These are phyloP conservation scores for Apostichopus parvimensis DNA, from an alignment of 35 echinoderm and acorn worm species.

Conservation along the genomic window DNA sequence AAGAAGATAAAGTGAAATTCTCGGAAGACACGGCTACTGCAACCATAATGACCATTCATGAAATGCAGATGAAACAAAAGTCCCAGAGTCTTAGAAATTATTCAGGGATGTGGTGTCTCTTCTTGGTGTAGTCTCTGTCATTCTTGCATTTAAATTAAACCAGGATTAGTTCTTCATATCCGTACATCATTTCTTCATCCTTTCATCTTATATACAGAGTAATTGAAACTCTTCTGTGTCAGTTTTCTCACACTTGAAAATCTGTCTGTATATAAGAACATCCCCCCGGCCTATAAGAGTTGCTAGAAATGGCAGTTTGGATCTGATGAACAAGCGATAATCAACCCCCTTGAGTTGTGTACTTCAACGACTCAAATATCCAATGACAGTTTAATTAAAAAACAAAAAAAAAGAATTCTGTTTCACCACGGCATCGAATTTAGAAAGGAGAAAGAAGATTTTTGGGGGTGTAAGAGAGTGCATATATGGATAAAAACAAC, in stretches of 20 bases:
- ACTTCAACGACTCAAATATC: not conserved
- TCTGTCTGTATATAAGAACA: not conserved
- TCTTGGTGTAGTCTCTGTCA: not conserved
- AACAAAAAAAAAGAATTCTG: too few relatives aligned
- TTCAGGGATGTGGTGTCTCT: too few relatives aligned
- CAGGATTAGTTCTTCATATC: not conserved
- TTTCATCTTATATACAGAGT: too few relatives aligned
- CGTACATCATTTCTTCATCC: not conserved
- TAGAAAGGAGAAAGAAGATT: too few relatives aligned
- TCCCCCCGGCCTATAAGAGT: not conserved
- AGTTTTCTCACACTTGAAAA: not conserved
- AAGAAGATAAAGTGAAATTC: too few relatives aligned
- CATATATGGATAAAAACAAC: too few relatives aligned
- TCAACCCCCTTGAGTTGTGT: not conserved
- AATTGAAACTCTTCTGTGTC: not conserved
- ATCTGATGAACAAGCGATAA: not conserved
- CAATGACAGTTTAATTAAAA: not conserved
- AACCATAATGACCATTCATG: too few relatives aligned
- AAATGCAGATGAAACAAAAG: too few relatives aligned
- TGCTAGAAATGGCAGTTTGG: conserved; percentile 2
- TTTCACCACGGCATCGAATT: too few relatives aligned
- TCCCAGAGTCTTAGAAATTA: too few relatives aligned
- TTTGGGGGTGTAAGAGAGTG: too few relatives aligned
- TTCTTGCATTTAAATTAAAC: not conserved
- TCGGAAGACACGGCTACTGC: too few relatives aligned